These are phyloP conservation scores for Hydraecia micacea DNA, from an alignment of 2,888 invertebrate species.

Conservation along the genomic window DNA sequence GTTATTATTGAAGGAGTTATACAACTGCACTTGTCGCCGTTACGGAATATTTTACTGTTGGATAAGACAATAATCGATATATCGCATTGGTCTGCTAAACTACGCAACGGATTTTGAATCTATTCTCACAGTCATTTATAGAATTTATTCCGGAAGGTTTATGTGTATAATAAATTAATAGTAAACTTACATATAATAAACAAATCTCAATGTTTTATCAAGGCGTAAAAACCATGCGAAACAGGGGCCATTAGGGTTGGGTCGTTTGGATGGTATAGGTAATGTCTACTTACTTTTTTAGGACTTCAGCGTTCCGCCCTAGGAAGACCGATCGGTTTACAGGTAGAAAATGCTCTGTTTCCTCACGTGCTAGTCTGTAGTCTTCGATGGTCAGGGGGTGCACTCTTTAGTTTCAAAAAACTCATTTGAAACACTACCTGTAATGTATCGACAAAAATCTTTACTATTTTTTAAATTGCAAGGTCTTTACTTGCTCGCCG, in stretches of 20 bases:
- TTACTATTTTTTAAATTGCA: not conserved
- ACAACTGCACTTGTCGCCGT: not conserved
- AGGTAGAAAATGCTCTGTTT: not conserved
- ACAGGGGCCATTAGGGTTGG: too few relatives aligned
- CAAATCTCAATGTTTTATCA: too few relatives aligned
- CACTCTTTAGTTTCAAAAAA: not conserved
- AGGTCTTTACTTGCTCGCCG: not conserved
- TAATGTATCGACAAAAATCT: not conserved
- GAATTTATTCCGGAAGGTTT: not conserved
- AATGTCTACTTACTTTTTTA: not conserved
- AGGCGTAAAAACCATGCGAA: too few relatives aligned
- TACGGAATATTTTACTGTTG: not conserved
- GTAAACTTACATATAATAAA: not conserved
- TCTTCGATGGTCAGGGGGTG: not conserved
- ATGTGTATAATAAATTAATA: not conserved
- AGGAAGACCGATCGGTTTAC: not conserved
- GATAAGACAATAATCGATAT: not conserved
- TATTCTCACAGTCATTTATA: not conserved
- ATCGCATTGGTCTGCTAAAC: not conserved
- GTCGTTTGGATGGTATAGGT: not conserved
- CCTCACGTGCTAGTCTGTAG: not conserved
- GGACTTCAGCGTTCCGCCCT: not conserved
- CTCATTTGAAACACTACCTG: constrained; percentile 1
- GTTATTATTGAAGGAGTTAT: not conserved
- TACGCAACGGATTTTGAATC: not conserved